Conservation (phyloP, 2,888 invertebrate genomes). For the Perdita meconis region DNA sequence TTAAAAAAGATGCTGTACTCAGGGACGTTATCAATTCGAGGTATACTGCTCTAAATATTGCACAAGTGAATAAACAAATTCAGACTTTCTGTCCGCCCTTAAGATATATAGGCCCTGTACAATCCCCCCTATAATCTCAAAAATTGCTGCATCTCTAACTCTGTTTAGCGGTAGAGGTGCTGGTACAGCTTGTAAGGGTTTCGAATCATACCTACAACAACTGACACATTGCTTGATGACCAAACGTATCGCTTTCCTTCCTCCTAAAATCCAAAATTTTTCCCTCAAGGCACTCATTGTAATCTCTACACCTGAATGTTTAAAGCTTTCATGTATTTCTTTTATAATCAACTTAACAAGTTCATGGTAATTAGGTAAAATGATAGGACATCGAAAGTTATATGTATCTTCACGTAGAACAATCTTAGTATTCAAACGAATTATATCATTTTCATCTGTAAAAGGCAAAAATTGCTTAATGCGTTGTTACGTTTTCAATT, state of each 20-base stretch:
- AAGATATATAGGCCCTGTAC: neutral
- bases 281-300: neutral
- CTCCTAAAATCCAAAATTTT: conserved; percentile 1
- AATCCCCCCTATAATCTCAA: neutral
- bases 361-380: neutral
- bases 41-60: neutral
- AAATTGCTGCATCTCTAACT: neutral
- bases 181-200: neutral
- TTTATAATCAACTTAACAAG: neutral
- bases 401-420: conserved; percentile 9
- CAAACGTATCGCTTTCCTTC: neutral
- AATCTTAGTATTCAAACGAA: neutral
- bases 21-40: neutral
- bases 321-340: neutral
- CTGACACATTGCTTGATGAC: neutral
- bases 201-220: neutral
- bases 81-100: neutral
- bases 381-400: conserved; percentile 1
- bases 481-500: too few relatives aligned
- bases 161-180: neutral
- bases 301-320: neutral
- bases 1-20: neutral
- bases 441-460: neutral
- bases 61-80: neutral
- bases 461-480: neutral